Conservation (phyloP, 2,113 vertebrate genomes). For the Phainopepla nitens region DNA sequence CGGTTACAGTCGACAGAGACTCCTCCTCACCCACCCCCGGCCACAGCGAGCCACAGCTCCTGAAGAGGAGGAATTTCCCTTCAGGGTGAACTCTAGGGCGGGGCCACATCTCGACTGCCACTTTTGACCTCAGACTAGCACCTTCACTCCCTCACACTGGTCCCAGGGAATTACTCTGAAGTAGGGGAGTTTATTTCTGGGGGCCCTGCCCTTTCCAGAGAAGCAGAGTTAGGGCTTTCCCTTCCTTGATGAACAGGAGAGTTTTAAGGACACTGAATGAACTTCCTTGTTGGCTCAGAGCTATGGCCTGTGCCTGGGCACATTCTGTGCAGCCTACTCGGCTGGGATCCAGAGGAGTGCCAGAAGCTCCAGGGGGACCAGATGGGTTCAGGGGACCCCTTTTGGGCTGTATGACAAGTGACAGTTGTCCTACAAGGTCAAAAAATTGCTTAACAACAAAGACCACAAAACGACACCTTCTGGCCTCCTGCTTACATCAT, state of each 20-base stretch:
- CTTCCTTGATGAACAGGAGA: background rate
- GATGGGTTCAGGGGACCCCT: background rate
- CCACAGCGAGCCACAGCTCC: rapidly evolving
- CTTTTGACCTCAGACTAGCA: background rate
- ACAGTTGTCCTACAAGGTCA: background rate
- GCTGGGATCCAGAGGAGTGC: background rate
- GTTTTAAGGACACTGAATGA: background rate
- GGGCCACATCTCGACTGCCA: background rate
- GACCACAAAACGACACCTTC: background rate
- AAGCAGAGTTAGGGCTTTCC: background rate
- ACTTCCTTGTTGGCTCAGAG: background rate
- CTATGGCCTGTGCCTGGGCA: background rate
- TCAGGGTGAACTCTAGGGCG: background rate
- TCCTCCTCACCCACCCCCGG: background rate
- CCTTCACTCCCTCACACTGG: background rate
- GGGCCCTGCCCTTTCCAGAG: background rate
- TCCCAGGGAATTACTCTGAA: background rate
- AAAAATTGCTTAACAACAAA: background rate
- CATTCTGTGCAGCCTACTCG: background rate
- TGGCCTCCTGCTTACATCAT: background rate
- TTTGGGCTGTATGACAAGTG: background rate
- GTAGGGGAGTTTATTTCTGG: background rate
- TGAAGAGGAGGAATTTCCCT: background rate
- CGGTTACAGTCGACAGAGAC: rapidly evolving
- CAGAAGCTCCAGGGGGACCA: background rate